These are phyloP conservation scores for Heterohyrax brucei DNA, from an alignment of 2,797 vertebrate species.

Conservation along the genomic window DNA sequence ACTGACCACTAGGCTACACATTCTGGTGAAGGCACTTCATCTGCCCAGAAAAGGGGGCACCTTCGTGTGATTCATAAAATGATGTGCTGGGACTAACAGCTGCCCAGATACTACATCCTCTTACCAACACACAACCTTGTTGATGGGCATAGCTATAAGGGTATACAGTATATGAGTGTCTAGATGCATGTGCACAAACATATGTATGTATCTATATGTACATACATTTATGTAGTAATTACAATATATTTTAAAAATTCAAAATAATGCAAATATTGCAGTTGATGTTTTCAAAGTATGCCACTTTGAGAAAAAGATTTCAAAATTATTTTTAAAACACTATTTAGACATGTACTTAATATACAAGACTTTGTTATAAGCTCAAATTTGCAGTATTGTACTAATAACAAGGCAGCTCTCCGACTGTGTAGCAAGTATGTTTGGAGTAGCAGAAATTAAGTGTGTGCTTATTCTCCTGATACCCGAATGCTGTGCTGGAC, in stretches of 20 bases:
- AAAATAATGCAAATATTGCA: background rate
- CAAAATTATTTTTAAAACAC: conserved; percentile 2
- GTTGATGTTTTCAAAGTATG: background rate
- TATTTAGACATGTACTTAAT: background rate
- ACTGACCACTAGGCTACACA: background rate
- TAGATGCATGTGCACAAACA: background rate
- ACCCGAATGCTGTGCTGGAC: background rate
- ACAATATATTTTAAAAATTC: conserved; percentile 13
- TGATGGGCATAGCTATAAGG: background rate
- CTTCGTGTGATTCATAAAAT: background rate
- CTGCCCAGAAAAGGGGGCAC: background rate
- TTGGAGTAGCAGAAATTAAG: conserved; percentile 9
- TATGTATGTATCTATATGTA: background rate
- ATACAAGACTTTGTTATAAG: background rate
- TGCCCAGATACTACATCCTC: background rate
- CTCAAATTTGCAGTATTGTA: background rate
- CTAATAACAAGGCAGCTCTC: background rate
- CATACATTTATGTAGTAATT: background rate
- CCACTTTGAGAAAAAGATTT: background rate
- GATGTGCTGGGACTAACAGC: background rate
- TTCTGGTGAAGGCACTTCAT: background rate
- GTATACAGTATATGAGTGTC: background rate
- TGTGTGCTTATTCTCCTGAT: background rate
- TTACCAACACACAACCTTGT: background rate
- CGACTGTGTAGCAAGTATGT: background rate